A percentile compares a stretch with the other conserved stretches of the same genome.
phyloP scores from a whole-genome alignment of 2,113 vertebrate species.

The Gallinago undulata region DNA sequence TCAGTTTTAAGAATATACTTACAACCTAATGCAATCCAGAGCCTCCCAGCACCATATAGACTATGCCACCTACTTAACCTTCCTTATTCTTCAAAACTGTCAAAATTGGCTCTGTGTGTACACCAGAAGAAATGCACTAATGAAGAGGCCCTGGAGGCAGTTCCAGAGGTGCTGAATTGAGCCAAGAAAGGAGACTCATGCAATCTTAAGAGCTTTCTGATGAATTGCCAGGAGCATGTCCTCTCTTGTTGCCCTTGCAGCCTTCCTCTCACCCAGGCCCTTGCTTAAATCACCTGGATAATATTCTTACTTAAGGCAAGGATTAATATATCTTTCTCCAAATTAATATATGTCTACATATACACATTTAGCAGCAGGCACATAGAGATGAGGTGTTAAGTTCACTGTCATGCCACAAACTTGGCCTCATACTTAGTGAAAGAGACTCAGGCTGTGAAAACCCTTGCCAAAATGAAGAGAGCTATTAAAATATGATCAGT shows the following conservation, averaged over 20 bases:
- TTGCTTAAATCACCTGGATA: slow-evolving; percentile 21
- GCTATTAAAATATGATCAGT: slow-evolving; percentile 10
- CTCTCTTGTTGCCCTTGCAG: slow-evolving; percentile 2
- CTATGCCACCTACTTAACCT: neutral
- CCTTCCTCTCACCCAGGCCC: neutral
- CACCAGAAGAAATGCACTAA: neutral
- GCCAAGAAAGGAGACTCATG: neutral
- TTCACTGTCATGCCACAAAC: neutral
- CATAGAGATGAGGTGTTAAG: neutral
- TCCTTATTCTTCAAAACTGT: neutral
- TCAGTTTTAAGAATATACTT: neutral
- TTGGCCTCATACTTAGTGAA: neutral
- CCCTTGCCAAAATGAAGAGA: slow-evolving; percentile 37
- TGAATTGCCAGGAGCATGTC: neutral
- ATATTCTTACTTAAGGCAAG: slow-evolving; percentile 19
- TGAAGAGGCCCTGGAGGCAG: neutral
- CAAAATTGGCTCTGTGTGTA: neutral
- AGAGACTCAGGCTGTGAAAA: slow-evolving; percentile 17
- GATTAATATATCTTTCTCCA: neutral
- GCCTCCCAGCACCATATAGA: neutral
- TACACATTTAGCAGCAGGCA: neutral
- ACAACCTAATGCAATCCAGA: neutral
- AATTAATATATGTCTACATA: neutral
- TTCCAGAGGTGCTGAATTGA: neutral
- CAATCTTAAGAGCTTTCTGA: neutral